Percentiles rank a stretch among this genome's conserved stretches.
These are phyloP conservation scores for Aptenodytes patagonicus DNA, from an alignment of 2,113 vertebrate species.

Conservation along the genomic window DNA sequence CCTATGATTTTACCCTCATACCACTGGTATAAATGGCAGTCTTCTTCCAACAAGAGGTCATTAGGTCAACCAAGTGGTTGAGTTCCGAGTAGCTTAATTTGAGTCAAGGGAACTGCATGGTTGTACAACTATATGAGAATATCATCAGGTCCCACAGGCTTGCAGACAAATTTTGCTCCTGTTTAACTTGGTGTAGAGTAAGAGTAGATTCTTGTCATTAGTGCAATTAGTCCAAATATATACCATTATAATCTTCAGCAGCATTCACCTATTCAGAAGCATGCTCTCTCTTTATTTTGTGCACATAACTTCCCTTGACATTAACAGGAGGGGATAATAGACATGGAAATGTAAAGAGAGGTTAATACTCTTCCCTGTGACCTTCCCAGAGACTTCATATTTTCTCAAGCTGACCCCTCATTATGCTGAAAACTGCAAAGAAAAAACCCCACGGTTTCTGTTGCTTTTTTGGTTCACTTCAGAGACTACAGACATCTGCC, in stretches of 20 bases:
- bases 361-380: conserved; percentile 58
- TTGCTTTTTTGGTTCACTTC: conserved; percentile 36
- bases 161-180: not conserved
- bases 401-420: conserved; percentile 51
- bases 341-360: conserved; percentile 59
- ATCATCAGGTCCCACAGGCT: not conserved
- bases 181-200: not conserved
- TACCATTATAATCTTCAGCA: not conserved
- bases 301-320: conserved; percentile 55
- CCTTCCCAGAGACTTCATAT: conserved; percentile 37
- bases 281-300: conserved; percentile 16
- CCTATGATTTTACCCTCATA: not conserved
- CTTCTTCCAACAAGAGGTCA: not conserved
- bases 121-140: not conserved
- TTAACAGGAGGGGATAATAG: conserved; percentile 53
- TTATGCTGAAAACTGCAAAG: conserved; percentile 47
- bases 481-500: conserved; percentile 41
- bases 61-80: not conserved
- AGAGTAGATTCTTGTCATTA: not conserved
- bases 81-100: not conserved
- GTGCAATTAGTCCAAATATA: conserved; percentile 30
- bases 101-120: not conserved
- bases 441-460: not conserved
- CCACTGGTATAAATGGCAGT: not conserved
- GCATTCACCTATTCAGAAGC: conserved; percentile 36